These are phyloP conservation scores for Indicator indicator DNA, from an alignment of 2,113 vertebrate genomes.

Conservation along the genomic window DNA sequence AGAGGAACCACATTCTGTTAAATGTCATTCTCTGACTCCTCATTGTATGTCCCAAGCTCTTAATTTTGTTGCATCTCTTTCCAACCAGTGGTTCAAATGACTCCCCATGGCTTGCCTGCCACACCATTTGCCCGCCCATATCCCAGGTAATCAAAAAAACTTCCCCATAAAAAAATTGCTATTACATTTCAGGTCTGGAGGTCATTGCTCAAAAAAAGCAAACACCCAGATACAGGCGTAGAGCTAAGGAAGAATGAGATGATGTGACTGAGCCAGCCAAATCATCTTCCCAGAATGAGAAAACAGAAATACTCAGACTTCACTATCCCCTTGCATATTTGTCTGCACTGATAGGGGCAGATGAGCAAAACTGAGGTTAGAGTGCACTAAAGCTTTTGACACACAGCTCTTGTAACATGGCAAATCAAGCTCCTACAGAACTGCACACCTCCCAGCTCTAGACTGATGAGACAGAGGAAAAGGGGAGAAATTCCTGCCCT, in stretches of 20 bases:
- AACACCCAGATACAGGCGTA: accelerated
- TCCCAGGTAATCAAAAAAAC: not conserved
- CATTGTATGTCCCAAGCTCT: too few species aligned
- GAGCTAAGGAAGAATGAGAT: not conserved
- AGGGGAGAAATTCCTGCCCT: not conserved
- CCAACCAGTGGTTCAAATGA: not conserved
- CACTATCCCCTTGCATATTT: not conserved
- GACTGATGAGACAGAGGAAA: not conserved
- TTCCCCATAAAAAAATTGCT: not conserved
- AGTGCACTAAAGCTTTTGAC: not conserved
- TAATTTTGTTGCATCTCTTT: not conserved
- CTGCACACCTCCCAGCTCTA: not conserved
- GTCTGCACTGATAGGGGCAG: not conserved
- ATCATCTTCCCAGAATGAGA: not conserved
- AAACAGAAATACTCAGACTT: not conserved
- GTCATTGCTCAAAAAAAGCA: not conserved
- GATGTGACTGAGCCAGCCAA: not conserved
- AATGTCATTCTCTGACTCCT: not conserved
- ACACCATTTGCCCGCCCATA: accelerated
- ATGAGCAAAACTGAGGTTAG: not conserved
- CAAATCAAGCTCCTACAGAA: not conserved
- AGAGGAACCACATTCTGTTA: not conserved
- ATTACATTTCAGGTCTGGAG: not conserved
- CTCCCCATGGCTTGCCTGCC: not conserved
- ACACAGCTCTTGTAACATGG: not conserved